phyloP scores from a whole-genome alignment of 2,797 vertebrate genomes.

The Xyrichtys novacula region DNA sequence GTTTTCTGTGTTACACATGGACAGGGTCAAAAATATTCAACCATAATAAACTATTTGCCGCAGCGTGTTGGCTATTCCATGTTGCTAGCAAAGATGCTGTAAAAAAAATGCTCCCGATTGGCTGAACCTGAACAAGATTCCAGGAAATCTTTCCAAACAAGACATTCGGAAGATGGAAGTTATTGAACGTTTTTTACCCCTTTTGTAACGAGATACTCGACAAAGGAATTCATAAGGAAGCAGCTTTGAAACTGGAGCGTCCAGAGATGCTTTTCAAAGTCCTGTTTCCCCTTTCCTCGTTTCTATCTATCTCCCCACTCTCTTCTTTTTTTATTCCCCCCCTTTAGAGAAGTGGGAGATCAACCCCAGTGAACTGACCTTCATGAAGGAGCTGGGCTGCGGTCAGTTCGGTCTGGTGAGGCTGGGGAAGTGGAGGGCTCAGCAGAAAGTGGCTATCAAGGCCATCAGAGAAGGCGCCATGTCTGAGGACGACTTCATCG shows the following conservation, averaged over 20 bases:
- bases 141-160: too few species aligned
- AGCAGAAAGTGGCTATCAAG: constrained; percentile 96
- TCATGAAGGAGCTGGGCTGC: constrained; percentile 88
- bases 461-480: constrained; percentile 92
- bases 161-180: too few species aligned
- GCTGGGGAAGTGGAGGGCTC: constrained; percentile 88
- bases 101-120: too few species aligned
- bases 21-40: too few species aligned
- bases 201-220: too few species aligned
- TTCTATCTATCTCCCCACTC: constrained; percentile 9
- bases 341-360: constrained; percentile 91
- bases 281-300: background rate
- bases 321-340: background rate
- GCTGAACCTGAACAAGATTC: too few species aligned
- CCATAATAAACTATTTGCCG: too few species aligned
- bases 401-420: constrained; percentile 91
- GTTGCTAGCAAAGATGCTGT: too few species aligned
- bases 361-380: constrained; percentile 85
- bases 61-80: too few species aligned
- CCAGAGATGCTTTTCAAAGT: background rate
- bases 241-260: background rate
- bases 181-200: too few species aligned
- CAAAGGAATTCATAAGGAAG: too few species aligned
- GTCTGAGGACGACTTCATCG: constrained; percentile 97
- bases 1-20: too few species aligned